Evolutionary conservation across 2,113 vertebrate genomes (phyloP).

Genomic region (Barnardius zonarius): DNA sequence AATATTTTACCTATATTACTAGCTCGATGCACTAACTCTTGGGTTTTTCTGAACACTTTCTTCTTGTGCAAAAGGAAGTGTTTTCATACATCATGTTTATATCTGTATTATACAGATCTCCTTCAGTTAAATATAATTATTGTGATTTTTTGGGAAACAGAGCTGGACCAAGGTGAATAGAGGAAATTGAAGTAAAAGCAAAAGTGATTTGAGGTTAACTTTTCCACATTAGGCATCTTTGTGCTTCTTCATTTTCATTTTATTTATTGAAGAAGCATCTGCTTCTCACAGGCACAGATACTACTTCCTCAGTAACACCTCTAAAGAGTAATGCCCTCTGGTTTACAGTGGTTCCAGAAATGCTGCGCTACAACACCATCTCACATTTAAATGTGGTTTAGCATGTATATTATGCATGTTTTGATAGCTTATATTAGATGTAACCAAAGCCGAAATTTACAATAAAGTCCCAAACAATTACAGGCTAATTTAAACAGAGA

Average conservation of each 20-base stretch:
- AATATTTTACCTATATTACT: background rate
- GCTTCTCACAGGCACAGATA: background rate
- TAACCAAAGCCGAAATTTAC: background rate
- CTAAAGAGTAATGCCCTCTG: background rate
- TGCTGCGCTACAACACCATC: background rate
- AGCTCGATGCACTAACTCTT: background rate
- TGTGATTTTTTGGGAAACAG: background rate
- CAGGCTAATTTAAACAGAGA: background rate
- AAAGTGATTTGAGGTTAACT: background rate
- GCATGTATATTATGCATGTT: background rate
- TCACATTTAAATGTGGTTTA: background rate
- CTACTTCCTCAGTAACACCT: background rate
- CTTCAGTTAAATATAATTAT: background rate
- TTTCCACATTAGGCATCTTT: background rate
- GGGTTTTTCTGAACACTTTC: background rate
- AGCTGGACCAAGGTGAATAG: background rate
- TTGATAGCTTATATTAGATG: background rate
- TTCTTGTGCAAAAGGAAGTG: background rate
- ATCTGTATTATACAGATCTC: background rate
- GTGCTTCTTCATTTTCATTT: background rate
- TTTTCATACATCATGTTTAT: background rate
- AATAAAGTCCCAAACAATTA: background rate
- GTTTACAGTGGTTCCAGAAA: background rate
- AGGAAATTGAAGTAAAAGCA: background rate
- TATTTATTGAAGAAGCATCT: background rate